These are phyloP conservation scores for Drosophila bocki DNA, from an alignment of 1,140 invertebrate genomes.

Conservation along the genomic window DNA sequence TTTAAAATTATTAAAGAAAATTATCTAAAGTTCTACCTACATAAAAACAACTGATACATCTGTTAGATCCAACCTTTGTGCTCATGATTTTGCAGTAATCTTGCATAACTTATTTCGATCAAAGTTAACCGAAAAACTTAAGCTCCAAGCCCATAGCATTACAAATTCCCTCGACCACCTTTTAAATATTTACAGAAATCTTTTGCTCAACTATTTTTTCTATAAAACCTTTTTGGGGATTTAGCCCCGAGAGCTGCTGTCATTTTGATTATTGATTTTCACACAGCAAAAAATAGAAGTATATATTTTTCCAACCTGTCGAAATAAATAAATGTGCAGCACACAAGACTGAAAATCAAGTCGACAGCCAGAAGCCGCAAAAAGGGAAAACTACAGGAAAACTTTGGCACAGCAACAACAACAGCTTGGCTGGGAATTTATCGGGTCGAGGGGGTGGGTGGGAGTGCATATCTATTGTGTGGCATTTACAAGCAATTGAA, in stretches of 20 bases:
- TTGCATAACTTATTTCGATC: not conserved
- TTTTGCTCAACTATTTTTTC: not conserved
- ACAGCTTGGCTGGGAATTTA: conserved; percentile 45
- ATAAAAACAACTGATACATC: no score
- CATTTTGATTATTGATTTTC: conserved; percentile 71
- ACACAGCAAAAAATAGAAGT: conserved; percentile 24
- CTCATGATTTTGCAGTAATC: not conserved
- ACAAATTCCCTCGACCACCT: conserved; percentile 23
- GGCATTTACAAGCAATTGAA: conserved; percentile 77
- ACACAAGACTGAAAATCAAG: conserved; percentile 70
- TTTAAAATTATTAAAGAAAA: not conserved
- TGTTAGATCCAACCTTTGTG: not conserved
- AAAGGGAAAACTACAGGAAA: conserved; percentile 60
- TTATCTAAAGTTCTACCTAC: not conserved
- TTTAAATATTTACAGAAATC: conserved; percentile 65
- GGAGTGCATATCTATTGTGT: conserved; percentile 59
- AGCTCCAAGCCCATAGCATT: not conserved
- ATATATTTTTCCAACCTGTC: conserved; percentile 57
- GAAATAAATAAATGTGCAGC: conserved; percentile 77
- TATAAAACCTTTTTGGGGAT: conserved; percentile 59
- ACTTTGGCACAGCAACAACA: conserved; percentile 44
- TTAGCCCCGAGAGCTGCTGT: conserved; percentile 38
- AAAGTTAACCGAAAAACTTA: not conserved
- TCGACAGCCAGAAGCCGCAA: conserved; percentile 57
- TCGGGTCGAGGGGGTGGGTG: conserved; percentile 25